Evolutionary conservation across 2,888 invertebrate genomes (phyloP).

Genomic region (Tachina grossa): DNA sequence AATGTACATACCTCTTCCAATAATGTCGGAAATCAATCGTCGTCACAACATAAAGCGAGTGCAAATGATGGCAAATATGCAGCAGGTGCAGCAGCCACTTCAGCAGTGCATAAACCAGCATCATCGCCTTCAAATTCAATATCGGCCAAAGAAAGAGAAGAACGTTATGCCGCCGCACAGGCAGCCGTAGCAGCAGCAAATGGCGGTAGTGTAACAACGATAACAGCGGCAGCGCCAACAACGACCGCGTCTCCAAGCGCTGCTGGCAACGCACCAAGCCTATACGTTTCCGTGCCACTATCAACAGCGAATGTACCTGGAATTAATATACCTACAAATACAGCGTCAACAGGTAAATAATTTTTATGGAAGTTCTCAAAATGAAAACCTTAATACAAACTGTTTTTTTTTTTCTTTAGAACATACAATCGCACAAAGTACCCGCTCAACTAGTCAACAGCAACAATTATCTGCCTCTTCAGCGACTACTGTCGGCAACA

Average conservation of each 20-base stretch:
- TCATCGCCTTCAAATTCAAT: constrained; percentile 51
- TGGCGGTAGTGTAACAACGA: constrained; percentile 53
- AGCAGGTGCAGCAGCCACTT: constrained; percentile 37
- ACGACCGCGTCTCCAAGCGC: constrained; percentile 42
- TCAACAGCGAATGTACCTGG: constrained; percentile 83
- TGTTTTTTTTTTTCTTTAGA: constrained; percentile 35
- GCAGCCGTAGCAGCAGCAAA: constrained; percentile 73
- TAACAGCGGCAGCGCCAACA: constrained; percentile 55
- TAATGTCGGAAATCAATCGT: constrained; percentile 50
- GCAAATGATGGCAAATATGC: constrained; percentile 64
- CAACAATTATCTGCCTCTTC: constrained; percentile 53
- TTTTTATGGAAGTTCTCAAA: not conserved
- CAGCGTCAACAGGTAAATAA: constrained; percentile 66
- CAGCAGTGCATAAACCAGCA: constrained; percentile 67
- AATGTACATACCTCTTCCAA: constrained; percentile 36
- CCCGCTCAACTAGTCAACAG: constrained; percentile 68
- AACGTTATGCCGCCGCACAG: constrained; percentile 72
- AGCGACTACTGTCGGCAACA: constrained; percentile 49
- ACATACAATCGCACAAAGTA: constrained; percentile 49
- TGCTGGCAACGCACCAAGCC: constrained; percentile 82
- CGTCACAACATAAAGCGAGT: constrained; percentile 65
- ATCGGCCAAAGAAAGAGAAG: constrained; percentile 72
- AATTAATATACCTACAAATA: constrained; percentile 80
- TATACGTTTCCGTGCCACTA: constrained; percentile 87
- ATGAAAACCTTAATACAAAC: not conserved